Percentiles rank a stretch among this genome's conserved stretches.
These are phyloP conservation scores for Mesorhabditis spiculigera DNA, from an alignment of 2,888 invertebrate genomes.

Conservation along the genomic window DNA sequence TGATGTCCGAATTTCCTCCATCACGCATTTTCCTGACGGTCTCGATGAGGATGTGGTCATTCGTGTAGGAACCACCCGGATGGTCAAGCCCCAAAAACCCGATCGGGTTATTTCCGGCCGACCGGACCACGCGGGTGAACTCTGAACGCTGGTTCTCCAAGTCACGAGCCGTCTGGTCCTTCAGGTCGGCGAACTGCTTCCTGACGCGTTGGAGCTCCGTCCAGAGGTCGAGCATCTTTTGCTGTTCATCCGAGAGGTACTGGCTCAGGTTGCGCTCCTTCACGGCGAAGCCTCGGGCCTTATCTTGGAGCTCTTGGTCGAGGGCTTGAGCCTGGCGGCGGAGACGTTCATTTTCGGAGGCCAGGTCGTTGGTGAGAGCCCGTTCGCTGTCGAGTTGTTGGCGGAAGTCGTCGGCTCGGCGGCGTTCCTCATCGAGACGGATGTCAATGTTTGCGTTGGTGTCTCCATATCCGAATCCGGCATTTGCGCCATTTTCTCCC, in stretches of 20 bases:
- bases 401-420: constrained; percentile 52
- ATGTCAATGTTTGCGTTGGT: constrained; percentile 55
- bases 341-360: constrained; percentile 50
- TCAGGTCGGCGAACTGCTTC: constrained; percentile 52
- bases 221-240: constrained; percentile 57
- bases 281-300: constrained; percentile 46
- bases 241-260: constrained; percentile 55
- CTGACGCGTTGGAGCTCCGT: constrained; percentile 55
- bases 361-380: constrained; percentile 42
- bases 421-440: constrained; percentile 53
- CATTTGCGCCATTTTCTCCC: neutral
- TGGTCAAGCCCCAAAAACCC: constrained; percentile 23
- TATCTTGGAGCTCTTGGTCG: constrained; percentile 45
- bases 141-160: constrained; percentile 42
- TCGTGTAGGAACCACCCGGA: constrained; percentile 25
- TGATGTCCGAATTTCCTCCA: constrained; percentile 3
- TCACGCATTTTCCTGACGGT: constrained; percentile 33
- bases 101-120: constrained; percentile 21
- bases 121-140: constrained; percentile 35
- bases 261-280: constrained; percentile 52
- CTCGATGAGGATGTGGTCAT: constrained; percentile 46
- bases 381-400: constrained; percentile 53
- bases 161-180: constrained; percentile 38
- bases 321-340: constrained; percentile 51
- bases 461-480: constrained; percentile 33